phyloP scores from a whole-genome alignment of 2,888 invertebrate species.

The Amiota communis region DNA sequence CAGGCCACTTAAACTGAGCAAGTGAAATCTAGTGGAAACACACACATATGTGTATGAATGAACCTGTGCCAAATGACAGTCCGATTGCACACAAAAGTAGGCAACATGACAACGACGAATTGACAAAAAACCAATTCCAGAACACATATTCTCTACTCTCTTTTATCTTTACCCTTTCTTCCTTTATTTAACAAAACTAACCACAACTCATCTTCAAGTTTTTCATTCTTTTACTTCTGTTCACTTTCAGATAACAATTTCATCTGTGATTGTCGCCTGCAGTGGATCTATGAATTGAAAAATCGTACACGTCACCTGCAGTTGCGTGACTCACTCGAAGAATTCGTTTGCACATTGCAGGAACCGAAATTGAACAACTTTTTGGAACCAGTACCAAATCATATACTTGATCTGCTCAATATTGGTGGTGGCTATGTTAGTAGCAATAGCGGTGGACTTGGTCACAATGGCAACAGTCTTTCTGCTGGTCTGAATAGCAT shows the following conservation, averaged over 20 bases:
- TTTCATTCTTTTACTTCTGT: conserved; percentile 31
- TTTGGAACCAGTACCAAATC: conserved; percentile 64
- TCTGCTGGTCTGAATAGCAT: conserved; percentile 37
- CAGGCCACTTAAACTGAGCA: conserved; percentile 6
- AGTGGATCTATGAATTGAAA: conserved; percentile 83
- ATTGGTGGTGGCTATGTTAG: conserved; percentile 58
- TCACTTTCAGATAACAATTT: conserved; percentile 85
- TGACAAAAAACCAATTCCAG: conserved; percentile 12
- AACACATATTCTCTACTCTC: not conserved
- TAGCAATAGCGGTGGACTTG: conserved; percentile 55
- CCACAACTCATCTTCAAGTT: conserved; percentile 24
- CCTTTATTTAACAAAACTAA: too few species aligned
- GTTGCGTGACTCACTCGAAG: conserved; percentile 80
- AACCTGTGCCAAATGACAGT: not conserved
- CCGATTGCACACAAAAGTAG: not conserved
- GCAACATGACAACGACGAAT: conserved; percentile 1
- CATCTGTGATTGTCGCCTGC: conserved; percentile 86
- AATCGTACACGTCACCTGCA: conserved; percentile 83
- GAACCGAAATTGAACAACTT: conserved; percentile 66
- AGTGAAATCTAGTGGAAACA: conserved; percentile 22
- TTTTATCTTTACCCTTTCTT: too few species aligned
- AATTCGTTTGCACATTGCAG: conserved; percentile 81
- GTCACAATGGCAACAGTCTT: conserved; percentile 50
- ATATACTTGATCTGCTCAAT: conserved; percentile 62
- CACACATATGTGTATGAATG: not conserved